Percentiles rank a stretch among this genome's conserved stretches.
Conservation (phyloP, 1,140 invertebrate species). For the Telenomus remus region DNA sequence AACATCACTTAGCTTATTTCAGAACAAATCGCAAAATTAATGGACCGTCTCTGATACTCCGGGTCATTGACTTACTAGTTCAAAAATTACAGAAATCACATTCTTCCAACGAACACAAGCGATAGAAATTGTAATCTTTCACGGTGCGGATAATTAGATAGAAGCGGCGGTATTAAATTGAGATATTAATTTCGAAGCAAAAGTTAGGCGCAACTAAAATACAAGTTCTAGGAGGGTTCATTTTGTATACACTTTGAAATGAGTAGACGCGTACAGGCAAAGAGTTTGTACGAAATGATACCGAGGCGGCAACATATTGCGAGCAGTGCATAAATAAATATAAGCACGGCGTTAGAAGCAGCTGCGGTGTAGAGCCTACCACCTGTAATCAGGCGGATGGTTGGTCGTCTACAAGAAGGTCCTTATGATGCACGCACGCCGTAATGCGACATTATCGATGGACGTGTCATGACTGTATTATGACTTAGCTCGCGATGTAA, state of each 20-base stretch:
- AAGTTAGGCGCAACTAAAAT: too few species aligned
- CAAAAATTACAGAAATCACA: too few species aligned
- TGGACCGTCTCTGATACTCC: too few species aligned
- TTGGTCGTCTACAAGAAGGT: slow-evolving; percentile 16
- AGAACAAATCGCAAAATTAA: too few species aligned
- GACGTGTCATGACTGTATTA: slow-evolving; percentile 24
- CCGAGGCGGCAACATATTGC: slow-evolving; percentile 32
- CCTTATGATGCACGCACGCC: slow-evolving; percentile 21
- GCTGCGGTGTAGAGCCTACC: slow-evolving; percentile 38
- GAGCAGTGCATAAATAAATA: slow-evolving; percentile 51
- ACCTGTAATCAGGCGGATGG: slow-evolving; percentile 51
- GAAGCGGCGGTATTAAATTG: too few species aligned
- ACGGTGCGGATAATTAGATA: too few species aligned
- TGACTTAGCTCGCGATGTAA: slow-evolving; percentile 9
- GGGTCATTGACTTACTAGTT: too few species aligned
- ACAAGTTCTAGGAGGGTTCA: too few species aligned
- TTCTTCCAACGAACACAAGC: too few species aligned
- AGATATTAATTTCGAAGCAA: too few species aligned
- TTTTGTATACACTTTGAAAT: slow-evolving; percentile 25
- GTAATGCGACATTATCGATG: slow-evolving; percentile 42
- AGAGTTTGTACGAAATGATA: slow-evolving; percentile 31
- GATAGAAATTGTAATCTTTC: too few species aligned
- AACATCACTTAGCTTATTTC: too few species aligned
- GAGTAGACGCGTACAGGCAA: slow-evolving; percentile 22
- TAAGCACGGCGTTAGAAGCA: slow-evolving; percentile 31